Conservation (phyloP, 2,113 vertebrate genomes). For the Protobothrops flavoviridis region DNA sequence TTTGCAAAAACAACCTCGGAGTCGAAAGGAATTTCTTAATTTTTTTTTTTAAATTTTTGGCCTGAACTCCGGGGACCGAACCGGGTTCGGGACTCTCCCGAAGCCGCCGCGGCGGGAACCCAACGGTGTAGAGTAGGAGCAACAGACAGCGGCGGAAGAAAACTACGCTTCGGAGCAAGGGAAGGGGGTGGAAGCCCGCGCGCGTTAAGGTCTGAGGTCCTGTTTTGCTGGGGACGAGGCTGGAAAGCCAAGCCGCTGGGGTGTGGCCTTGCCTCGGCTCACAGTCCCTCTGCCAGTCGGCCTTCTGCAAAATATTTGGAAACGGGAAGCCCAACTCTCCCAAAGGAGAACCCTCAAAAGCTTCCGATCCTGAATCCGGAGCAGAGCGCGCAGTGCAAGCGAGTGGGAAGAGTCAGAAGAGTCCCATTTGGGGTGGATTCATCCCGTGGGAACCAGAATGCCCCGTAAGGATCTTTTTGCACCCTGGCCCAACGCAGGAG, state of each 20-base stretch:
- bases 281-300: rapidly evolving
- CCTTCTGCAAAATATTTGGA: not conserved
- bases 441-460: not conserved
- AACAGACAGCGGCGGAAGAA: not conserved
- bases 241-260: not conserved
- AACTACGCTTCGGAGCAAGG: not conserved
- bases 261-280: not conserved
- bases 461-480: not conserved
- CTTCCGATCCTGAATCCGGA: not conserved
- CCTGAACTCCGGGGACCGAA: too few species aligned
- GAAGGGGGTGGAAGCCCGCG: not conserved
- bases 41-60: too few species aligned
- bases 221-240: not conserved
- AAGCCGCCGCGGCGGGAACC: not conserved
- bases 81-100: not conserved
- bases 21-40: not conserved
- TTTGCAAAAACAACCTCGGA: not conserved
- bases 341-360: rapidly evolving
- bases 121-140: not conserved
- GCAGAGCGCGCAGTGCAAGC: not conserved
- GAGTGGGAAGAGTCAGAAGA: not conserved
- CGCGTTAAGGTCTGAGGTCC: not conserved
- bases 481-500: not conserved
- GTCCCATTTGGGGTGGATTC: not conserved
- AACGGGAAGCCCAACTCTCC: not conserved